phyloP scores from a whole-genome alignment of 2,888 invertebrate species.

The Eustalomyia histrio region DNA sequence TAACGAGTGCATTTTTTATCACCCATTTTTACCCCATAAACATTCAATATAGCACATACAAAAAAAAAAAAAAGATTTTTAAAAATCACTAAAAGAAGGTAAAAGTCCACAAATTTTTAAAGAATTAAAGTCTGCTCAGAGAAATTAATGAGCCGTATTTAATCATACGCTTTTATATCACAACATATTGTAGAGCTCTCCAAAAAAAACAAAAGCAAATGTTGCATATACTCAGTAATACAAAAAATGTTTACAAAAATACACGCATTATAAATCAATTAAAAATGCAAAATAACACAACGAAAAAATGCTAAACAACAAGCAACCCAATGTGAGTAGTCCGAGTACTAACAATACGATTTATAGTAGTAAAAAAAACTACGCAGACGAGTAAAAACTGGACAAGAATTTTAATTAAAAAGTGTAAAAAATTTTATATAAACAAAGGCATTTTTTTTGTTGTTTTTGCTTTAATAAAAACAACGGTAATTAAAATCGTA shows the following conservation, averaged over 20 bases:
- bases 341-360: slow-evolving; percentile 20
- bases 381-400: slow-evolving; percentile 65
- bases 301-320: slow-evolving; percentile 15
- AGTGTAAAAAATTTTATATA: slow-evolving; percentile 30
- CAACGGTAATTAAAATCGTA: slow-evolving; percentile 51
- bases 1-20: no score
- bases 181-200: no score
- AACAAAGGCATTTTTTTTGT: slow-evolving; percentile 28
- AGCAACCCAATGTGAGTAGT: slow-evolving; percentile 13
- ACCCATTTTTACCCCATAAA: no score
- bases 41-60: no score
- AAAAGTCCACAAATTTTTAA: no score
- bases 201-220: no score
- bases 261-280: slow-evolving; percentile 67
- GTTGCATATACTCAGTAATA: not conserved
- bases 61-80: no score
- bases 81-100: no score
- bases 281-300: slow-evolving; percentile 58
- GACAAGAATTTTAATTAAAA: slow-evolving; percentile 67
- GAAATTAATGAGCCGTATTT: no score
- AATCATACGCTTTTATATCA: no score
- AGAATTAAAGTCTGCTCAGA: no score
- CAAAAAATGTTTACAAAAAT: slow-evolving; percentile 22
- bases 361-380: slow-evolving; percentile 43
- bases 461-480: slow-evolving; percentile 11